Conservation (phyloP, 2,113 vertebrate species). For the Pygoscelis adeliae region DNA sequence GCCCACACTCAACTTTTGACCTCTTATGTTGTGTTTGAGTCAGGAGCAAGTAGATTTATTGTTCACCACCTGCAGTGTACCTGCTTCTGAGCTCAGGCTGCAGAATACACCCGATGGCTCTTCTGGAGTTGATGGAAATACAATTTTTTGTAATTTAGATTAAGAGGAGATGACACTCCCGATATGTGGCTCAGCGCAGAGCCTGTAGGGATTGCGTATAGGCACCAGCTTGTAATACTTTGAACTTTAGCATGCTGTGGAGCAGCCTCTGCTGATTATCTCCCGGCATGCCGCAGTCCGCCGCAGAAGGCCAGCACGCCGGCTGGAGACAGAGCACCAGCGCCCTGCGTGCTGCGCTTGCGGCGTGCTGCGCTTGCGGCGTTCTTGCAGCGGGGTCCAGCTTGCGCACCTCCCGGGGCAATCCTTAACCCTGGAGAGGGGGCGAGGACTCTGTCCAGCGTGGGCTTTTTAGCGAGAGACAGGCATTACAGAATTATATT, state of each 20-base stretch:
- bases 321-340: background rate
- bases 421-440: fast-evolving
- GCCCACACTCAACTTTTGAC: background rate
- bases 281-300: fast-evolving
- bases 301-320: fast-evolving
- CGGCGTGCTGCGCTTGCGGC: background rate
- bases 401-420: background rate
- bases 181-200: background rate
- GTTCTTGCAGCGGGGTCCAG: background rate
- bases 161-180: background rate
- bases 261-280: background rate
- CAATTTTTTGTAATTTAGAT: background rate
- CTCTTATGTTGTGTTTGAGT: background rate
- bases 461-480: background rate
- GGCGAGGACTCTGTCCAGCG: fast-evolving
- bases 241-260: background rate
- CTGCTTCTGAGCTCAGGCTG: background rate
- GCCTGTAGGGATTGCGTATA: background rate
- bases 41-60: background rate
- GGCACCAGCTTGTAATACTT: background rate
- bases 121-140: background rate
- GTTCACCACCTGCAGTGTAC: background rate
- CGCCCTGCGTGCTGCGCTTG: fast-evolving
- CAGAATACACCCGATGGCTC: background rate
- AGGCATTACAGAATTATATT: background rate